phyloP scores from a whole-genome alignment of 2,797 vertebrate species.

The Galagoides demidoff region DNA sequence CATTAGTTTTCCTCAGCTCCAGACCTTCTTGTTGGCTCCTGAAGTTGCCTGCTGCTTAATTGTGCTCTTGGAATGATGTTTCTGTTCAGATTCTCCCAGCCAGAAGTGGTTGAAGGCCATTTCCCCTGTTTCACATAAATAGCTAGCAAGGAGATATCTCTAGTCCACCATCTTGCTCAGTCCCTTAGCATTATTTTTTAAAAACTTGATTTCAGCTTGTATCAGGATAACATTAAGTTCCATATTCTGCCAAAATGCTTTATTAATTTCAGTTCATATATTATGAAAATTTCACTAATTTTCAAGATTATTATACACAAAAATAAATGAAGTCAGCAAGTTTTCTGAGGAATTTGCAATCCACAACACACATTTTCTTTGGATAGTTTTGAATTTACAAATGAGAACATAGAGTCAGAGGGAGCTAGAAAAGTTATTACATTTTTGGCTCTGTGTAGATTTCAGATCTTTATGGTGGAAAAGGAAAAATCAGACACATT shows the following conservation, averaged over 20 bases:
- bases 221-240: background rate
- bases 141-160: no score
- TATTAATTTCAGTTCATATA: background rate
- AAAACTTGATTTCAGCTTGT: background rate
- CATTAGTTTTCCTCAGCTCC: no score
- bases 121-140: no score
- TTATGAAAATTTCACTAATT: constrained; percentile 32
- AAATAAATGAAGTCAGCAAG: background rate
- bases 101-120: no score
- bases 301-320: constrained; percentile 64
- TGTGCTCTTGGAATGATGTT: no score
- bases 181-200: no score
- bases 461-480: constrained; percentile 8
- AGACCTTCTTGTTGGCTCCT: no score
- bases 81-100: no score
- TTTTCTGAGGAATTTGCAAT: constrained; percentile 23
- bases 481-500: constrained; percentile 18
- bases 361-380: constrained; percentile 42
- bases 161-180: no score
- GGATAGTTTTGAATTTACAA: constrained; percentile 64
- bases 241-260: constrained; percentile 38
- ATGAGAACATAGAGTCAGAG: constrained; percentile 63
- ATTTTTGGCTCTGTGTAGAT: background rate
- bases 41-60: no score
- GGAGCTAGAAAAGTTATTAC: constrained; percentile 31